phyloP scores from a whole-genome alignment of 2,113 vertebrate species.

The Epinephelus cyanopodus region DNA sequence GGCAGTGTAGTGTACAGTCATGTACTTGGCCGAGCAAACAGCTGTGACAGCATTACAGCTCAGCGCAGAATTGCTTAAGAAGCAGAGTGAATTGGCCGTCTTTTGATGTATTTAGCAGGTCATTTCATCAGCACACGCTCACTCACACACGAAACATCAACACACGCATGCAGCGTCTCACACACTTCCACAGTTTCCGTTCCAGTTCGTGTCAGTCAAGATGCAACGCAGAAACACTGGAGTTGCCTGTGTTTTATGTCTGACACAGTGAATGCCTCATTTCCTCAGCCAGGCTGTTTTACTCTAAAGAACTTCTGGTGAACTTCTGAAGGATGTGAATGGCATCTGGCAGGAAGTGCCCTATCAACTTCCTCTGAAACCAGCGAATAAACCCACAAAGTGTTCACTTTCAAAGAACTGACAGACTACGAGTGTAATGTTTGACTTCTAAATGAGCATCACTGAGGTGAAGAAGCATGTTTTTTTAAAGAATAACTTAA shows the following conservation, averaged over 20 bases:
- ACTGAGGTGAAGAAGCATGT: background rate
- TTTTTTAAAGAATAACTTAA: too few relatives aligned
- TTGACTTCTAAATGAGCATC: background rate
- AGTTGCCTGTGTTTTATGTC: conserved; percentile 50
- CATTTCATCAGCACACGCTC: conserved; percentile 30
- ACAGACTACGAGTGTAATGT: background rate
- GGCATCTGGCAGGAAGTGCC: conserved; percentile 1
- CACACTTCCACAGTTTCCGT: conserved; percentile 40
- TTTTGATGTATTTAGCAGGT: conserved; percentile 41
- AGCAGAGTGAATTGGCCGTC: conserved; percentile 36
- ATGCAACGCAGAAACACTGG: background rate
- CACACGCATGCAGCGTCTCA: conserved; percentile 33
- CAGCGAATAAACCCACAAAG: background rate
- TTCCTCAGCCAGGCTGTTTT: conserved; percentile 1
- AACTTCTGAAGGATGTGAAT: conserved; percentile 14
- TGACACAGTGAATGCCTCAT: conserved; percentile 17
- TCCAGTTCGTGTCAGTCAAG: conserved; percentile 28
- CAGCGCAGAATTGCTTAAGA: conserved; percentile 58
- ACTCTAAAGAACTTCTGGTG: background rate
- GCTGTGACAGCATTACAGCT: conserved; percentile 58
- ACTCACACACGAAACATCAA: conserved; percentile 33
- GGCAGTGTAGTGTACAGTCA: conserved; percentile 44
- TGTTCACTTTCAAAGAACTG: conserved; percentile 7
- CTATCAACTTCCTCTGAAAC: conserved; percentile 24
- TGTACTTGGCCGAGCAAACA: conserved; percentile 55